Base-by-base conservation (phyloP, 2,797 vertebrate genomes). In the Galaxias olidus region DNA sequence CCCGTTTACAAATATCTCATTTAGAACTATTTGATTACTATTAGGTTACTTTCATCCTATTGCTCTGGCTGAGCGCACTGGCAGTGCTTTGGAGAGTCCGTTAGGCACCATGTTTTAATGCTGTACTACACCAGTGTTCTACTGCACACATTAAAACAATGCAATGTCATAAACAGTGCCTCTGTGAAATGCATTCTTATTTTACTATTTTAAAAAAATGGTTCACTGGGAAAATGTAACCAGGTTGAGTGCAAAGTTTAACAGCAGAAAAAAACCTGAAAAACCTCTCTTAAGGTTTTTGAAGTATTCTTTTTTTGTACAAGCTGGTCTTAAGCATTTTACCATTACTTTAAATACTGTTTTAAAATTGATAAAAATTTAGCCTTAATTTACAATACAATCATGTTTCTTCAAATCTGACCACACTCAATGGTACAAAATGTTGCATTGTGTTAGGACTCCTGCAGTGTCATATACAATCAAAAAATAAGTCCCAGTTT, bases 401-500 rank as follows among this genome's bases (percentile, higher is more conserved):
- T 92, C 89, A 90, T 75, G 10, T 30, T 51, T 61, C 64, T 69
- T 90, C 90, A 92, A 92, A 92, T 92, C 81, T 41, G 51, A 72
- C 17, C 19, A 45, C 19, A 72, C 71, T 91, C 84, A 83, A 80
- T 78, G 90, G 88, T 93, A 93, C 86, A 91, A 93, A 67, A 92
- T 92, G 91, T 90, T 84, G 88, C 88, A 92, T 88, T 91, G 91
- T 91, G 91, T 58, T 89, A 91, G 87, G 88, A 92, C 82, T 92
- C 90, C 88, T 93, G 88, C 87, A 88, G 89, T 89, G 6, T 92
- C 91, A 91, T 90, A 90, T 93, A 94, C 92, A 94, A 93, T 93
- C 91, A 88, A 90, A 88, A 90, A 89, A 89, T 68, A 91, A 93
- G 91, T 90, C 89, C 83, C 92, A 90, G 90, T 86, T 89, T 52